Conservation (phyloP, 2,113 vertebrate genomes). For the Cromileptes altivelis region DNA sequence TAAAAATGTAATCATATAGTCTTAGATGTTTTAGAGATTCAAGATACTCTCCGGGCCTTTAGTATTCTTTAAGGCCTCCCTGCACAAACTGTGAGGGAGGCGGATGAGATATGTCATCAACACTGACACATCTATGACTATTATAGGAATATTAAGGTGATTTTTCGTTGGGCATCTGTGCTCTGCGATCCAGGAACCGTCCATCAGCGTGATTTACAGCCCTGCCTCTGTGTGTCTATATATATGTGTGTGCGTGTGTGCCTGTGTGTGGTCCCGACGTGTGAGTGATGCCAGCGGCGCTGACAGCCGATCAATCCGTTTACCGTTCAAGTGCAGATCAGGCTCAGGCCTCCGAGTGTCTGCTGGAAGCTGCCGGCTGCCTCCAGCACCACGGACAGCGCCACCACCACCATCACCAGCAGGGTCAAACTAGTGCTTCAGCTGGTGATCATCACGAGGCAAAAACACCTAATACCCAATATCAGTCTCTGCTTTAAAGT, state of each 20-base stretch:
- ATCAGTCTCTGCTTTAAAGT: background rate
- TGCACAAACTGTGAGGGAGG: conserved; percentile 1
- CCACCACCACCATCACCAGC: background rate
- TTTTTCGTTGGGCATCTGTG: conserved; percentile 37
- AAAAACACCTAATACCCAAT: background rate
- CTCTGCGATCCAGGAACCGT: conserved; percentile 40
- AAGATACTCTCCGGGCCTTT: background rate
- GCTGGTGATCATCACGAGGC: background rate
- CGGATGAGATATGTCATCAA: conserved; percentile 24
- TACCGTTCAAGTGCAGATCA: conserved; percentile 72
- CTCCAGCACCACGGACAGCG: conserved; percentile 81
- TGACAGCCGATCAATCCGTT: conserved; percentile 81
- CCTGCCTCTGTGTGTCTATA: conserved; percentile 5
- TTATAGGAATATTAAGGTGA: conserved; percentile 55
- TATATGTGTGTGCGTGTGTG: background rate
- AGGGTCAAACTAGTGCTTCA: background rate
- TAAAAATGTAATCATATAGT: background rate
- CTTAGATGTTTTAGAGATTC: background rate
- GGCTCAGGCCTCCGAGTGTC: conserved; percentile 37
- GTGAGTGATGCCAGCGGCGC: conserved; percentile 64
- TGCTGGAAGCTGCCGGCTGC: conserved; percentile 52
- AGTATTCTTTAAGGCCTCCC: background rate
- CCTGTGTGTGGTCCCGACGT: conserved; percentile 50
- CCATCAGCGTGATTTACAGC: conserved; percentile 68
- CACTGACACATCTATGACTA: conserved; percentile 51